A percentile compares a stretch with the other conserved stretches of the same genome.
Conservation (phyloP, 2,113 vertebrate genomes). For the Penelope pileata region DNA sequence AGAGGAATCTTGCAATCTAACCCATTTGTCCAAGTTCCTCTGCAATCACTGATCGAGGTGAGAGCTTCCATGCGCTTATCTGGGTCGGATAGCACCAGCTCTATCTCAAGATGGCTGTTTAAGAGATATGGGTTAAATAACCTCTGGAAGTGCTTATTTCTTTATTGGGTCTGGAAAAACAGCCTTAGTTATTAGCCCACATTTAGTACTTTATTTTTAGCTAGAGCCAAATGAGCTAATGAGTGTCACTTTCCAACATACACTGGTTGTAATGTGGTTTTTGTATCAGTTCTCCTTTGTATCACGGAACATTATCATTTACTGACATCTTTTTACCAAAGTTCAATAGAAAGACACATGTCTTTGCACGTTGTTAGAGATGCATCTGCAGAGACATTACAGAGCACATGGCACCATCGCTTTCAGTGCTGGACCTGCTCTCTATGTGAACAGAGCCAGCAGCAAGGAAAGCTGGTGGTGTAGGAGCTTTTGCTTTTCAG, state of each 20-base stretch:
- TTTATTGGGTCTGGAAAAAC: not conserved
- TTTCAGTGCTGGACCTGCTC: not conserved
- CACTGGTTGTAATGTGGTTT: not conserved
- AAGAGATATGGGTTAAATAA: not conserved
- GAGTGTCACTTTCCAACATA: not conserved
- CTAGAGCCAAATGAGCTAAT: not conserved
- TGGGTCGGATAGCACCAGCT: not conserved
- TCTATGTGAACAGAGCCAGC: not conserved
- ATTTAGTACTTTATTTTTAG: not conserved
- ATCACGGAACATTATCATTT: constrained; percentile 22
- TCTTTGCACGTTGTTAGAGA: not conserved
- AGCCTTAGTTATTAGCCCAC: not conserved
- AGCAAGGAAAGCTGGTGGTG: not conserved
- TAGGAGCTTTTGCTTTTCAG: not conserved
- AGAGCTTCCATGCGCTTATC: not conserved
- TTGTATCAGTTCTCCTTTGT: not conserved
- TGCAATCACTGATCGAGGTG: not conserved
- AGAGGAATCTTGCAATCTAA: not conserved
- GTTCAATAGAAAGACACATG: not conserved
- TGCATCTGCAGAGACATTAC: not conserved
- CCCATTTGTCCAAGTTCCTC: not conserved
- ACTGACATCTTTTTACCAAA: not conserved
- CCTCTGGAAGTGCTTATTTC: not conserved
- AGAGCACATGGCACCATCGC: not conserved
- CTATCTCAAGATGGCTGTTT: not conserved